These are phyloP conservation scores for Congeria kusceri DNA, from an alignment of 2,888 invertebrate species.

Conservation along the genomic window DNA sequence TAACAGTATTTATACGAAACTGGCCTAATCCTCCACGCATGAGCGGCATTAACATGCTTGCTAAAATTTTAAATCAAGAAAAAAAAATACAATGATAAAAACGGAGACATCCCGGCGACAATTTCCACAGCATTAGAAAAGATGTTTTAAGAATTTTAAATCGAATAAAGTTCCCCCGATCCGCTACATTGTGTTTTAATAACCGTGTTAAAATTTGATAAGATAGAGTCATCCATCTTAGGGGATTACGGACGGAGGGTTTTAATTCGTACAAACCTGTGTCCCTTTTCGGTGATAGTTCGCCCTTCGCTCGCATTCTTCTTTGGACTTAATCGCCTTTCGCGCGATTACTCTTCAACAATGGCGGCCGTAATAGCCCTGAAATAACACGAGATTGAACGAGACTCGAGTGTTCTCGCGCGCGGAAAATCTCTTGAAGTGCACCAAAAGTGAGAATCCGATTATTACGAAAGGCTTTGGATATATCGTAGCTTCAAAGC, in stretches of 20 bases:
- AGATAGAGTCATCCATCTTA: constrained; percentile 38
- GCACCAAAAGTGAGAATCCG: constrained; percentile 6
- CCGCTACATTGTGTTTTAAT: constrained; percentile 41
- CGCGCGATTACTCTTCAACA: constrained; percentile 26
- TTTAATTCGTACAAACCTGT: constrained; percentile 33
- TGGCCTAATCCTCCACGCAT: constrained; percentile 34
- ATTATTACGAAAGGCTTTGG: too few relatives aligned
- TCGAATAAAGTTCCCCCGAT: constrained; percentile 39
- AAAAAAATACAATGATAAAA: constrained; percentile 25
- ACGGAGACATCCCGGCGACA: constrained; percentile 43
- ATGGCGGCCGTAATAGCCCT: constrained; percentile 21
- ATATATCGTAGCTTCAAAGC: constrained; percentile 8
- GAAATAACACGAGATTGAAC: constrained; percentile 36
- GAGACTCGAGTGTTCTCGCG: constrained; percentile 20
- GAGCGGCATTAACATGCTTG: constrained; percentile 33
- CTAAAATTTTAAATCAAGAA: constrained; percentile 42
- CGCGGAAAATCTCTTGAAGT: constrained; percentile 7
- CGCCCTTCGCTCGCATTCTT: constrained; percentile 15
- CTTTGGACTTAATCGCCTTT: constrained; percentile 25
- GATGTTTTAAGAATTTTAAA: constrained; percentile 31
- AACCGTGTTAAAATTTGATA: constrained; percentile 27
- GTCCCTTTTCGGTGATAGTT: constrained; percentile 11
- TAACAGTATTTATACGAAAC: constrained; percentile 42
- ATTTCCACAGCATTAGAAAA: constrained; percentile 21
- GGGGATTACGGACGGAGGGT: constrained; percentile 21